Evolutionary conservation across 2,888 invertebrate species (phyloP).

Genomic region (Lasioglossum morio): DNA sequence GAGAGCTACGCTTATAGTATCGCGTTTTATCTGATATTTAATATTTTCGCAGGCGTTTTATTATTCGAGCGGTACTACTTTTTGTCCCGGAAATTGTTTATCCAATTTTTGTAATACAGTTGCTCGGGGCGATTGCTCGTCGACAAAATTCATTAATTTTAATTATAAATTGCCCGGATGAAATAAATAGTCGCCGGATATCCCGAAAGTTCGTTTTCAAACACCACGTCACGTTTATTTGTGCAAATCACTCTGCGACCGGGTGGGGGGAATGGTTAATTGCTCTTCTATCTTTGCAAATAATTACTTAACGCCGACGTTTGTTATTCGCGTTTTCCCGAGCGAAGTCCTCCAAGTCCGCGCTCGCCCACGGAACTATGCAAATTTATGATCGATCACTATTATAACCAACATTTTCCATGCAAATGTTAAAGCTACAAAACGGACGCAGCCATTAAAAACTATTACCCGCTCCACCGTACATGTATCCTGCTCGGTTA

Average conservation of each 20-base stretch:
- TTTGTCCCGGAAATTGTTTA: background rate
- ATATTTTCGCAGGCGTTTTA: slow-evolving; percentile 30
- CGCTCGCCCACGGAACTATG: slow-evolving; percentile 6
- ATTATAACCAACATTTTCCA: slow-evolving; percentile 25
- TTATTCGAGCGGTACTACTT: background rate
- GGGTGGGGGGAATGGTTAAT: background rate
- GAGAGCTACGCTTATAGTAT: too few species aligned
- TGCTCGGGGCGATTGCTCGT: background rate
- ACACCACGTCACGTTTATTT: background rate
- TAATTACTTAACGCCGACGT: slow-evolving; percentile 7
- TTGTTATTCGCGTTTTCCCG: slow-evolving; percentile 1
- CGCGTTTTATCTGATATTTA: background rate
- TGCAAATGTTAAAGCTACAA: slow-evolving; percentile 20
- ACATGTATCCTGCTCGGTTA: slow-evolving; percentile 9
- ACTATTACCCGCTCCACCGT: slow-evolving; percentile 16
- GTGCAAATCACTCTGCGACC: background rate
- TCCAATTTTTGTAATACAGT: slow-evolving; percentile 7
- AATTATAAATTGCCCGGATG: slow-evolving; percentile 10
- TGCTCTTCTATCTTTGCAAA: slow-evolving; percentile 5
- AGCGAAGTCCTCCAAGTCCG: background rate
- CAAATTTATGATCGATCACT: slow-evolving; percentile 34
- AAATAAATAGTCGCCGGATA: background rate
- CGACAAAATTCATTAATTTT: slow-evolving; percentile 6
- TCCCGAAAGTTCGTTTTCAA: background rate
- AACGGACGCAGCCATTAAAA: slow-evolving; percentile 26